These are phyloP conservation scores for Odontamblyopus rebecca DNA, from an alignment of 2,797 vertebrate genomes.

Conservation along the genomic window DNA sequence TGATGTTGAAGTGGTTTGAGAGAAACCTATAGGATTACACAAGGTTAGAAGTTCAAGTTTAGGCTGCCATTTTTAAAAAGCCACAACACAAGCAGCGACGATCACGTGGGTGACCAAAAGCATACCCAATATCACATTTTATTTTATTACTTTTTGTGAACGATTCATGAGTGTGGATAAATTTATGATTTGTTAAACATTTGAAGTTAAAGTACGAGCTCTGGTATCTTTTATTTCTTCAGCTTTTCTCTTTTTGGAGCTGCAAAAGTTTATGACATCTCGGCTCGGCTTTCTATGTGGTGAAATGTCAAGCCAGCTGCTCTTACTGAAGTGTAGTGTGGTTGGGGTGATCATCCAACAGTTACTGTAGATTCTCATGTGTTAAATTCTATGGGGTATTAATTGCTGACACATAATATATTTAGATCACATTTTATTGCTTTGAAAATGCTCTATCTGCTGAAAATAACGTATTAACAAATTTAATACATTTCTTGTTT, in stretches of 20 bases:
- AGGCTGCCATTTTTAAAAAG: conserved; percentile 6
- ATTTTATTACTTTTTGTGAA: neutral
- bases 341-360: neutral
- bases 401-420: no score
- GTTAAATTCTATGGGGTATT: no score
- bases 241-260: neutral
- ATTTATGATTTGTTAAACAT: neutral
- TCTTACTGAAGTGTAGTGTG: neutral
- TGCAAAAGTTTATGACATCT: neutral
- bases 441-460: no score
- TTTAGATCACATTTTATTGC: no score
- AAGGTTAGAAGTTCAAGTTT: conserved; percentile 10
- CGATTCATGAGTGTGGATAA: neutral
- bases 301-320: no score
- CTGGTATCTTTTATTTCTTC: neutral
- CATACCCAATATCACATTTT: neutral
- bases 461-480: no score
- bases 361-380: neutral
- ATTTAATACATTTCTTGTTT: no score
- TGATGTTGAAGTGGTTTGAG: conserved; percentile 46
- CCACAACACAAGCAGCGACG: neutral
- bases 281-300: neutral
- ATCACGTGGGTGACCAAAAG: neutral
- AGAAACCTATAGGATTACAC: conserved; percentile 20
- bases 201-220: neutral